Base-by-base conservation (phyloP, 2,888 invertebrate species). In the Agrenia bidenticulata region DNA sequence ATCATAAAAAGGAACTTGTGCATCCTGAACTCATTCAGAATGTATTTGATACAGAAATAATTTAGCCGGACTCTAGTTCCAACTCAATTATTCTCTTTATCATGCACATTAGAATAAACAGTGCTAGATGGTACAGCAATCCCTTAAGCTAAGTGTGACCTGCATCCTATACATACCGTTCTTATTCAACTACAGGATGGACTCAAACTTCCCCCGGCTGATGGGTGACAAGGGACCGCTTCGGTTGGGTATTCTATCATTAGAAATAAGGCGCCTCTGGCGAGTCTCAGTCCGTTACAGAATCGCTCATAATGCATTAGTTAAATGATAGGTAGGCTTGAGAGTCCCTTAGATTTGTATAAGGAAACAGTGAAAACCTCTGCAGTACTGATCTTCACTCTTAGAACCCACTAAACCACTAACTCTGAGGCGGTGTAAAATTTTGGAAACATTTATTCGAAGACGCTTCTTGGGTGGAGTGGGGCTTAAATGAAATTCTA, bases 171-270 rank as follows among this genome's bases (percentile, higher is more conserved):
- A 32, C 11, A 32, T 32, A 32, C 32, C 11, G 4, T 32, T 32
- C 32, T 32, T 32, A 32, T 32, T 32, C 11, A 32, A 32, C 32
- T 32, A n/a, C n/a, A 32, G 45, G 45, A 45, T 45, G 45, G 45
- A 45, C 45, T 5, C n/a, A 45, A 19, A 45, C 9, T 45, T 17
- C 45, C 45, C 21, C 21, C 51, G 67, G 65, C 69, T 66, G 69
- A 74, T 70, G 67, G 69, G 64, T 24, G 72, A 66, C 69, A 17
- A 50, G 74, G 74, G 74, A 72, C 69, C 61, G 51, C 64, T 72
- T 69, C 45, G 67, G 65, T 59, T 66, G 61, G 63, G 72, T 70
- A 66, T 64, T 59, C 63, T 63, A 66, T 68, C 72, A 73, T 72
- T 72, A 72, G 49, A 17, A 58, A 58, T 45, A 23, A n/a, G 41